Evolutionary conservation across 2,797 vertebrate species (phyloP), one percentile per base, ranked within the genome.

Genomic region (Enteromius afrohamiltoni): DNA sequence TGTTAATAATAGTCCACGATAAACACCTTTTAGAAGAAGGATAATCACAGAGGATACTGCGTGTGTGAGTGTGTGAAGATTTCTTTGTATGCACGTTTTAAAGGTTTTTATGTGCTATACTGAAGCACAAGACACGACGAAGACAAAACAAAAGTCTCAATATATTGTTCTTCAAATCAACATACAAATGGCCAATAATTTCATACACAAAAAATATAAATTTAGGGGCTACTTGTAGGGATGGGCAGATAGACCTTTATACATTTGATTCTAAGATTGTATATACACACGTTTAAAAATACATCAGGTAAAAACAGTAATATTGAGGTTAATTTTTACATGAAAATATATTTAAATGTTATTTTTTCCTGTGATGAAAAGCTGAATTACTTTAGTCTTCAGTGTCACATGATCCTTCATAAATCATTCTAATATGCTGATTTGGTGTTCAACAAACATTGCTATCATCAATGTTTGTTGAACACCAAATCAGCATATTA

Each of bases 1-100:
- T 49, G 58, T 51, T 74, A 82, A 82, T 82, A 65, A 74, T 65
- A 65, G 70, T 26, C 60, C 6, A 40, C 42, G n/a, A 74, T 19
- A 21, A 64, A 60, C 8, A 64, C 45, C 45, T 82, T 82, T 64
- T 64, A 62, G 9, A 58, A 81, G 68, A n/a, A 26, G 21, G 29
- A 62, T 65, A 51, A 75, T 82, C 9, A 75, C 0, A 6, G 58
- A 65, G 23, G 6, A 14, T 6, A n/a, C n/a, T n/a, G n/a, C n/a
- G n/a, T n/a, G n/a, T n/a, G n/a, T n/a, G n/a, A n/a, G 10, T 69
- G 40, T 47, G 14, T 19, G 9, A 45, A 26, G 4, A 42, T 5
- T 16, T 42, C 14, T 40, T 34, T 42, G 21, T 53, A 53, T 34
- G 19, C 34, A 3, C 16, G 9, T 71, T 71, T 71, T 19, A 29